Conservation (phyloP, 1,140 invertebrate genomes). For the Melitaea cinxia region DNA sequence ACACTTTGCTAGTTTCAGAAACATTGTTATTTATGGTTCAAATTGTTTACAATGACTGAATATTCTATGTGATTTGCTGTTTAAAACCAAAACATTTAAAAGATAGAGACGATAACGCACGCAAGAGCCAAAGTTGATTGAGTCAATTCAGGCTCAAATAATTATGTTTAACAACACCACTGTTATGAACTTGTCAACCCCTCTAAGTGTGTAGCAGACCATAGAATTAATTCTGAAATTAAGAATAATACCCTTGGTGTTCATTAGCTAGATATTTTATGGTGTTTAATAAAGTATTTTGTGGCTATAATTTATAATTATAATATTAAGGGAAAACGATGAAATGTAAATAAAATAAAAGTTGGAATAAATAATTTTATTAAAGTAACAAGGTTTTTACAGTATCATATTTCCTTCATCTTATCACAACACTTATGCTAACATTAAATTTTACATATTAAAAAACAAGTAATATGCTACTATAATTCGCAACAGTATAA, state of each 20-base stretch:
- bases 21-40: too few species aligned
- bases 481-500: background rate
- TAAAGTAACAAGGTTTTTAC: slow-evolving; percentile 3
- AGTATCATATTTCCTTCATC: slow-evolving; percentile 8
- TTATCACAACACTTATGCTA: background rate
- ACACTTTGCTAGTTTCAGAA: too few species aligned
- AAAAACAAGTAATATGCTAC: background rate
- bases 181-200: too few species aligned
- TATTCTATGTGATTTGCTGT: too few species aligned
- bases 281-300: background rate
- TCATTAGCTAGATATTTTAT: slow-evolving; percentile 24
- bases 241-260: slow-evolving; percentile 19
- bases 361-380: slow-evolving; percentile 1
- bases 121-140: too few species aligned
- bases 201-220: too few species aligned
- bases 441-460: background rate
- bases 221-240: background rate
- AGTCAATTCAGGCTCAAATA: too few species aligned
- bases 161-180: too few species aligned
- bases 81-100: too few species aligned
- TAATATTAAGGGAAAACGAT: background rate
- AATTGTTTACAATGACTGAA: too few species aligned
- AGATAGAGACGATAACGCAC: too few species aligned
- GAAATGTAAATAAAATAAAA: background rate
- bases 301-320: slow-evolving; percentile 4